Percentiles rank a stretch among this genome's conserved stretches.
Conservation (phyloP, 2,888 invertebrate species). For the Chrysolina americana region DNA sequence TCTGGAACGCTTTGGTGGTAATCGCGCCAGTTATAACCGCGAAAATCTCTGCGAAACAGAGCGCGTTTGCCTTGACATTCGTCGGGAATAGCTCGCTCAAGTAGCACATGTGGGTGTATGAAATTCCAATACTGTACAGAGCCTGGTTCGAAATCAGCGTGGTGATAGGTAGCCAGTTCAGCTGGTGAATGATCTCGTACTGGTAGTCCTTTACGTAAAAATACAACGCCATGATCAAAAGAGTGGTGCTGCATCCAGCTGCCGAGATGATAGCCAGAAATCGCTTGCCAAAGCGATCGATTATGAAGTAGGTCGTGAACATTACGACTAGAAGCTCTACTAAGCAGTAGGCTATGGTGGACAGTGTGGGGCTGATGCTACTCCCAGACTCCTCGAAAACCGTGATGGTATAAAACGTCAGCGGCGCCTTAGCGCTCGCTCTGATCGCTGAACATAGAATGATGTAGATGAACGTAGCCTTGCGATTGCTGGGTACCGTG, state of each 20-base stretch:
- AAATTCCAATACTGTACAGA: slow-evolving; percentile 69
- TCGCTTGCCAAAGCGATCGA: slow-evolving; percentile 73
- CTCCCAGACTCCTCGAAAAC: slow-evolving; percentile 68
- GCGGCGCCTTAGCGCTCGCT: slow-evolving; percentile 25
- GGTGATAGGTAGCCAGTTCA: slow-evolving; percentile 65
- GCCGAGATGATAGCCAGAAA: slow-evolving; percentile 72
- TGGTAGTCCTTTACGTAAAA: slow-evolving; percentile 67
- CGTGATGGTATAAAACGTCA: slow-evolving; percentile 75
- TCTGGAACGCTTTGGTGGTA: slow-evolving; percentile 70
- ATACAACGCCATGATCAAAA: slow-evolving; percentile 69
- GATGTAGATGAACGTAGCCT: slow-evolving; percentile 53
- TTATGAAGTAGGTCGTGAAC: slow-evolving; percentile 72
- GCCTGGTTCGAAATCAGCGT: slow-evolving; percentile 70
- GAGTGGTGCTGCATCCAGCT: slow-evolving; percentile 67
- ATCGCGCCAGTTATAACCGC: slow-evolving; percentile 70
- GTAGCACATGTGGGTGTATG: slow-evolving; percentile 29
- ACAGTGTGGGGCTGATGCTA: slow-evolving; percentile 66
- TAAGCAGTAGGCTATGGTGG: slow-evolving; percentile 65
- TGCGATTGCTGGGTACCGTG: slow-evolving; percentile 54
- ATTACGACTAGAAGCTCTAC: slow-evolving; percentile 74
- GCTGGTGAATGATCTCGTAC: slow-evolving; percentile 46
- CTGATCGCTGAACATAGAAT: not conserved
- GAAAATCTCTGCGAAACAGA: slow-evolving; percentile 72
- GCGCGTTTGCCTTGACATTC: slow-evolving; percentile 73
- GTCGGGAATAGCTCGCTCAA: slow-evolving; percentile 73